Conservation (phyloP, 2,113 vertebrate species). For the Labrus mixtus region DNA sequence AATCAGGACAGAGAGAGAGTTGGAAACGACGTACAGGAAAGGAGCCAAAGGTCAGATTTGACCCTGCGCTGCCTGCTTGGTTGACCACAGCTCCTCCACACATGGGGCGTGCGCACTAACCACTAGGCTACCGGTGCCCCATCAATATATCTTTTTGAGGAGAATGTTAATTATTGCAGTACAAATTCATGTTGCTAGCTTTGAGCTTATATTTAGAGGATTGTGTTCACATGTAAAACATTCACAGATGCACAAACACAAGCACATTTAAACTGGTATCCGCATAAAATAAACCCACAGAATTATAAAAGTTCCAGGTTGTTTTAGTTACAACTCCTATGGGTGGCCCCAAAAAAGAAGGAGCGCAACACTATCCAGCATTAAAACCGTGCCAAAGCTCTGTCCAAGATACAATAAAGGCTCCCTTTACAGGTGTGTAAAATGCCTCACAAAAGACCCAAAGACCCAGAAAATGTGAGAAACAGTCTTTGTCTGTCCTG, state of each 20-base stretch:
- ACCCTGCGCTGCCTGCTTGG: too few species aligned
- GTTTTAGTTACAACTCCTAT: conserved; percentile 23
- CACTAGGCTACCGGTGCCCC: too few species aligned
- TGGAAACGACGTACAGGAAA: too few species aligned
- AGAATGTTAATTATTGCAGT: too few species aligned
- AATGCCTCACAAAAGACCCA: conserved; percentile 74
- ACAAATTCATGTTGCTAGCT: neutral
- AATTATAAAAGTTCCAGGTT: conserved; percentile 18
- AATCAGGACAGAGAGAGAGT: too few species aligned
- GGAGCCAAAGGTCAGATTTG: too few species aligned
- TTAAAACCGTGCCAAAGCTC: conserved; percentile 53
- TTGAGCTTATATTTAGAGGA: neutral
- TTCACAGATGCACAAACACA: neutral
- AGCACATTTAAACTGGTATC: neutral
- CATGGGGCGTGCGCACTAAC: too few species aligned
- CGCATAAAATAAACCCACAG: neutral
- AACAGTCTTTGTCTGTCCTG: conserved; percentile 49
- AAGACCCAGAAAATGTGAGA: conserved; percentile 65
- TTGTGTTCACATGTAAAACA: neutral
- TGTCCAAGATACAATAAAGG: conserved; percentile 58
- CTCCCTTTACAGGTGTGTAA: conserved; percentile 64
- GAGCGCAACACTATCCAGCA: conserved; percentile 26
- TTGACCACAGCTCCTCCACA: too few species aligned
- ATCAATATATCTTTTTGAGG: too few species aligned
- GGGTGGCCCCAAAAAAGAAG: conserved; percentile 10